Percentiles rank a stretch among this genome's conserved stretches.
Evolutionary conservation across 2,113 vertebrate genomes (phyloP).

Genomic region (Sturnira hondurensis): DNA sequence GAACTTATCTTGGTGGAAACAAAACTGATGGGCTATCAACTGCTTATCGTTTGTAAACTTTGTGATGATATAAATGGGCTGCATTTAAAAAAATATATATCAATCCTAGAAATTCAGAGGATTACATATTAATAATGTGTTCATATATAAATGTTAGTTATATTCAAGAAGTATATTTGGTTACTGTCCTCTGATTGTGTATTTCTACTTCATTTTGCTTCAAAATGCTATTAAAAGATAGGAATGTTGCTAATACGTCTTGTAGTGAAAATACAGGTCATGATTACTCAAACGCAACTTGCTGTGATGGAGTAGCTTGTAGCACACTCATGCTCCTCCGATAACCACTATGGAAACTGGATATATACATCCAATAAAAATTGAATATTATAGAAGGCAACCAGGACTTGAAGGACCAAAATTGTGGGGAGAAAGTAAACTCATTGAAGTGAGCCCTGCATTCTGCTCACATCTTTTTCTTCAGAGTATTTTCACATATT

Average conservation of each 20-base stretch:
- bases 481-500: not conserved
- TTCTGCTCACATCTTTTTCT: not conserved
- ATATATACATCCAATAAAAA: not conserved
- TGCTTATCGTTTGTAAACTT: not conserved
- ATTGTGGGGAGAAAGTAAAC: not conserved
- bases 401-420: not conserved
- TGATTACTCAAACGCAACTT: no score
- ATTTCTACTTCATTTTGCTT: not conserved
- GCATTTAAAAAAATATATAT: not conserved
- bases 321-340: not conserved
- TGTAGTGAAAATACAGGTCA: not conserved
- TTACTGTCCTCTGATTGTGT: not conserved
- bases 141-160: not conserved
- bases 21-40: not conserved
- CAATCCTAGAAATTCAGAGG: not conserved
- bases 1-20: not conserved
- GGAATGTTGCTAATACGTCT: not conserved
- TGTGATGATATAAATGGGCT: not conserved
- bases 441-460: not conserved
- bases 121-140: not conserved
- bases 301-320: not conserved
- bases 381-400: rapidly evolving
- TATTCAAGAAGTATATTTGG: not conserved
- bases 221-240: not conserved
- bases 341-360: not conserved